phyloP scores from a whole-genome alignment of 1,140 invertebrate genomes.

The Drosophila repletoides region DNA sequence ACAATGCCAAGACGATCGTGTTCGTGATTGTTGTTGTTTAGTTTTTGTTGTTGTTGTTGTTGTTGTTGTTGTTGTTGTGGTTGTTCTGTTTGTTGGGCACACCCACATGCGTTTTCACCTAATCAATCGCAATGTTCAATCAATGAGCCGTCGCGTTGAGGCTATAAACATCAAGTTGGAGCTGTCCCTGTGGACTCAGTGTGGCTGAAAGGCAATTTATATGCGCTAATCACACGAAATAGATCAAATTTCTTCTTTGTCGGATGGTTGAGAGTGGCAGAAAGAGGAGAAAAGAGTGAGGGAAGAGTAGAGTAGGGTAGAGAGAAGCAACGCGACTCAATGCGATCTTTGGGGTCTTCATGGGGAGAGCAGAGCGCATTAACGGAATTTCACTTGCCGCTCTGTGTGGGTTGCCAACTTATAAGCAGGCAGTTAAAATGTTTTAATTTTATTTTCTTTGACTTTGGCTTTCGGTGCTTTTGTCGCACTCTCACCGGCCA shows the following conservation, averaged over 20 bases:
- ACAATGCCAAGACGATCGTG: conserved; percentile 1
- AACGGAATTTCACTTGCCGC: conserved; percentile 63
- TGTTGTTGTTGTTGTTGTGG: neutral
- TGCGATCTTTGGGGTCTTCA: conserved; percentile 33
- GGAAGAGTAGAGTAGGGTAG: neutral
- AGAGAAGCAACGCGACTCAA: conserved; percentile 19
- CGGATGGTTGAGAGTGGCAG: conserved; percentile 17
- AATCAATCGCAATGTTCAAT: conserved; percentile 58
- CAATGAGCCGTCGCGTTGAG: conserved; percentile 37
- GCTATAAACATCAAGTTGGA: neutral
- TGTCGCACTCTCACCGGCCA: conserved; percentile 68
- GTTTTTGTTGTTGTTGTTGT: neutral
- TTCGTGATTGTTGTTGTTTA: neutral
- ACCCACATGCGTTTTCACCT: conserved; percentile 68
- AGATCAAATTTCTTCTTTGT: conserved; percentile 74
- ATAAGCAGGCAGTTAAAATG: conserved; percentile 51
- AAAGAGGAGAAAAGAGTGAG: neutral
- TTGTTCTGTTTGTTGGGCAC: conserved; percentile 24
- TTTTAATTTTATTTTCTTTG: conserved; percentile 69
- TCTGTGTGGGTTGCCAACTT: conserved; percentile 37
- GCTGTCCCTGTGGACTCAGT: neutral
- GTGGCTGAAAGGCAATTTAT: conserved; percentile 61
- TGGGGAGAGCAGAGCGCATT: conserved; percentile 33
- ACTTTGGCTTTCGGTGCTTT: conserved; percentile 35
- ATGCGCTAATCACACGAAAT: conserved; percentile 75